Percentiles rank a stretch among this genome's conserved stretches.
phyloP scores from a whole-genome alignment of 2,797 vertebrate species.

The Neosilurus hyrtlii region DNA sequence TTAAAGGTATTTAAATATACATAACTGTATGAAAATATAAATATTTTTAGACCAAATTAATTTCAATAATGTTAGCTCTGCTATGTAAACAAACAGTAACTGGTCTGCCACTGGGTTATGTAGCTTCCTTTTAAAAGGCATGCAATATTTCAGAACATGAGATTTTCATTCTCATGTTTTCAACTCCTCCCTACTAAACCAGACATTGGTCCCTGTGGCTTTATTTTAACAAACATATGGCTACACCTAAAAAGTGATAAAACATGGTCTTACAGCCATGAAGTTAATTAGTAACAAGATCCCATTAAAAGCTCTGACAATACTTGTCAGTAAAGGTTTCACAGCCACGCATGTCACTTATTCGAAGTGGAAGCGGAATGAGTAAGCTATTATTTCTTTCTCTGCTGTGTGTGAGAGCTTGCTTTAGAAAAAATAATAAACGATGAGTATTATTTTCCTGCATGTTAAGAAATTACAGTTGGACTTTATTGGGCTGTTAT shows the following conservation, averaged over 20 bases:
- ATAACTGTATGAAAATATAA: too few relatives aligned
- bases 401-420: constrained; percentile 30
- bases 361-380: constrained; percentile 65
- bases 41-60: too few relatives aligned
- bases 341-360: constrained; percentile 51
- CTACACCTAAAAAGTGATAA: background rate
- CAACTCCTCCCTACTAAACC: background rate
- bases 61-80: too few relatives aligned
- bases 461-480: background rate
- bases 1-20: too few relatives aligned
- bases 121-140: too few relatives aligned
- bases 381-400: constrained; percentile 69
- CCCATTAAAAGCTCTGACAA: constrained; percentile 56
- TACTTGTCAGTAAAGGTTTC: constrained; percentile 56
- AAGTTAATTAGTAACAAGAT: constrained; percentile 74
- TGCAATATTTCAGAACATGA: too few relatives aligned
- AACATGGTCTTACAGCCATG: constrained; percentile 33
- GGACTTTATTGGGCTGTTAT: background rate
- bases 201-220: background rate
- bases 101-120: too few relatives aligned
- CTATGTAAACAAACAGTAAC: too few relatives aligned
- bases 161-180: background rate
- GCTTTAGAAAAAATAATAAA: constrained; percentile 38
- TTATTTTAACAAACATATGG: background rate
- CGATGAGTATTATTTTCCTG: background rate